phyloP scores from a whole-genome alignment of 2,888 invertebrate species.

The Formica aserva region DNA sequence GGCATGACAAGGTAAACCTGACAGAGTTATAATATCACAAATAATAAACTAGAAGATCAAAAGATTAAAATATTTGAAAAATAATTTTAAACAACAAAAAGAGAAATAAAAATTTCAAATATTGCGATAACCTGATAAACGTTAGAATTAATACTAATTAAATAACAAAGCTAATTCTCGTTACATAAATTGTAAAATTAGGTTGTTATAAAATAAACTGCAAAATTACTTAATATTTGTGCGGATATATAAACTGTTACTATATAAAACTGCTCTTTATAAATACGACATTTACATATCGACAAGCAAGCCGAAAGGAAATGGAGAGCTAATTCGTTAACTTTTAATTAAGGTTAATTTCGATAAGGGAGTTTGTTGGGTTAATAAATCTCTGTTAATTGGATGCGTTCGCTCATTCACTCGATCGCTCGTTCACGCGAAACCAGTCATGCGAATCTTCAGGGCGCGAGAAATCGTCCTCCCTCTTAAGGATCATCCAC shows the following conservation, averaged over 20 bases:
- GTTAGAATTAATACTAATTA: neutral
- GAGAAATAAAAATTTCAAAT: neutral
- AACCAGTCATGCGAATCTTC: slow-evolving; percentile 51
- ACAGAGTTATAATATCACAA: neutral
- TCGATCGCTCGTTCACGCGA: slow-evolving; percentile 48
- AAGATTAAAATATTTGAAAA: neutral
- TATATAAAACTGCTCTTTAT: neutral
- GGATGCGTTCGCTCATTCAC: slow-evolving; percentile 51
- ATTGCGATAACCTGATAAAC: neutral
- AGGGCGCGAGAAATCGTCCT: slow-evolving; percentile 49
- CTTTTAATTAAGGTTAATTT: slow-evolving; percentile 55
- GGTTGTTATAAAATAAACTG: neutral
- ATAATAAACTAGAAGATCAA: neutral
- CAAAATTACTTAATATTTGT: neutral
- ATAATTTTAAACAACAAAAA: neutral
- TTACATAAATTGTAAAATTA: neutral
- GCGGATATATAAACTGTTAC: neutral
- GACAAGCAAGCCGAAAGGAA: slow-evolving; percentile 15
- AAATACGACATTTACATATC: slow-evolving; percentile 3
- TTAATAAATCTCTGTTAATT: slow-evolving; percentile 57
- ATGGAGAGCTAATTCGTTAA: slow-evolving; percentile 41
- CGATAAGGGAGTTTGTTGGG: slow-evolving; percentile 48
- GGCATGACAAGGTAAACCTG: neutral
- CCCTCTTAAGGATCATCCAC: slow-evolving; percentile 46
- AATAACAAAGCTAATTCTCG: neutral